A percentile compares a stretch with the other conserved stretches of the same genome.
These are phyloP conservation scores for Tetragnatha montana DNA, from an alignment of 2,888 invertebrate species.

Conservation along the genomic window DNA sequence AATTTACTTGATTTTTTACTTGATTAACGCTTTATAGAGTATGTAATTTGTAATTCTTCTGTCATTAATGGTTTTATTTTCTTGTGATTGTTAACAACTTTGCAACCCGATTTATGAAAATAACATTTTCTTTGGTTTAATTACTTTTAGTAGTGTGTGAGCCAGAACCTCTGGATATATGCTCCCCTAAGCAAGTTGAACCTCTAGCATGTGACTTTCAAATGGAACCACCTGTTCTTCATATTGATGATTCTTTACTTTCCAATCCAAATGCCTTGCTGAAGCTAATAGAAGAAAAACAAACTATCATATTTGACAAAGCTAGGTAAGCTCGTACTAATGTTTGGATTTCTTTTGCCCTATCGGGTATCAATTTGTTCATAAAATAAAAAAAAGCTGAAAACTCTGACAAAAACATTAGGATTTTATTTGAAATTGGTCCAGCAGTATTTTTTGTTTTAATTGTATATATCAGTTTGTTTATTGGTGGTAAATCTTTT, in stretches of 20 bases:
- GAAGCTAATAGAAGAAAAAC: slow-evolving; percentile 42
- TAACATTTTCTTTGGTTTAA: not conserved
- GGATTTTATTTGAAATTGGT: not conserved
- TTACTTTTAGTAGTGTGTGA: slow-evolving; percentile 20
- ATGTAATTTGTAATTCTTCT: not conserved
- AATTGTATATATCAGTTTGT: too few species aligned
- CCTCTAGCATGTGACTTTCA: slow-evolving; percentile 73
- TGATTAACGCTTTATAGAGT: not conserved
- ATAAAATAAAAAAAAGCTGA: not conserved
- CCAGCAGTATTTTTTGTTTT: not conserved
- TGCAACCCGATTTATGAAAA: too few species aligned
- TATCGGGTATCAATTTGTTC: not conserved
- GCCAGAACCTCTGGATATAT: slow-evolving; percentile 10
- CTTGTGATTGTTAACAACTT: too few species aligned
- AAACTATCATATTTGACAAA: slow-evolving; percentile 56
- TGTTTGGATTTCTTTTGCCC: too few species aligned
- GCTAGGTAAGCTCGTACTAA: slow-evolving; percentile 30
- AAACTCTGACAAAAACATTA: too few species aligned
- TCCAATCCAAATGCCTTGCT: slow-evolving; percentile 24
- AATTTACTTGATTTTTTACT: too few species aligned
- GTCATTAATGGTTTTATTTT: not conserved
- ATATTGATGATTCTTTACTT: slow-evolving; percentile 24
- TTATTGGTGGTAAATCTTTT: not conserved
- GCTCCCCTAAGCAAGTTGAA: slow-evolving; percentile 46
- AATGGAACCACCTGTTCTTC: slow-evolving; percentile 30